Conservation (phyloP, 2,888 invertebrate species). For the Silvanus unidentatus region DNA sequence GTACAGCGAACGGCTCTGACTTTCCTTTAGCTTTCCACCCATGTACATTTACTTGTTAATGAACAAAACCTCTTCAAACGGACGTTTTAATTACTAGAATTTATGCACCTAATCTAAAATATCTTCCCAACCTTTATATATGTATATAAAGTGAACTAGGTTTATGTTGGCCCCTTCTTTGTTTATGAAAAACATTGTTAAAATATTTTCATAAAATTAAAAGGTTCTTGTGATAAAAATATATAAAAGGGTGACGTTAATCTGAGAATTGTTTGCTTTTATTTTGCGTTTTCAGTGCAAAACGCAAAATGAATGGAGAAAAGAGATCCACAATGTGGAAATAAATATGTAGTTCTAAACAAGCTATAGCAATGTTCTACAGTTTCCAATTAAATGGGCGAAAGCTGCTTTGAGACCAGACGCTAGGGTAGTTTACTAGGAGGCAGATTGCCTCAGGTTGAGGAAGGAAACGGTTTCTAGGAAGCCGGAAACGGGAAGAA, state of each 20-base stretch:
- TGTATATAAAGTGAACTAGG: constrained; percentile 13
- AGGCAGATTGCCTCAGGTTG: constrained; percentile 5
- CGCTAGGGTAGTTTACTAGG: too few relatives aligned
- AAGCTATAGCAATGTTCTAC: too few relatives aligned
- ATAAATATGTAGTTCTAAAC: too few relatives aligned
- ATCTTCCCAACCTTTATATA: constrained; percentile 22
- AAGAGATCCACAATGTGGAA: too few relatives aligned
- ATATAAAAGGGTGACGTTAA: too few relatives aligned
- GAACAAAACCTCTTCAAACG: constrained; percentile 28
- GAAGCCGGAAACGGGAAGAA: constrained; percentile 13
- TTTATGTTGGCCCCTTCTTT: constrained; percentile 9
- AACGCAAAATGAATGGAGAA: too few relatives aligned
- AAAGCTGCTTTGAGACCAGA: too few relatives aligned
- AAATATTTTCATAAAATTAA: constrained; percentile 6
- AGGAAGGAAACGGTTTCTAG: constrained; percentile 12
- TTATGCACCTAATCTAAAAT: constrained; percentile 28
- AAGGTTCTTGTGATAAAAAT: constrained; percentile 4
- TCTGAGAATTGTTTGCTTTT: too few relatives aligned
- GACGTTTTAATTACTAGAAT: constrained; percentile 28
- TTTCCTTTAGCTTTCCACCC: constrained; percentile 15
- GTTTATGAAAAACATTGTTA: constrained; percentile 13
- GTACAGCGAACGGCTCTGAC: too few relatives aligned
- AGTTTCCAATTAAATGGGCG: too few relatives aligned
- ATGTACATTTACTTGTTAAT: constrained; percentile 24
- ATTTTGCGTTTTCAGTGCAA: too few relatives aligned